Percentiles rank a stretch among this genome's conserved stretches.
Evolutionary conservation across 1,140 invertebrate species (phyloP).

Genomic region (Cyclina sinensis): DNA sequence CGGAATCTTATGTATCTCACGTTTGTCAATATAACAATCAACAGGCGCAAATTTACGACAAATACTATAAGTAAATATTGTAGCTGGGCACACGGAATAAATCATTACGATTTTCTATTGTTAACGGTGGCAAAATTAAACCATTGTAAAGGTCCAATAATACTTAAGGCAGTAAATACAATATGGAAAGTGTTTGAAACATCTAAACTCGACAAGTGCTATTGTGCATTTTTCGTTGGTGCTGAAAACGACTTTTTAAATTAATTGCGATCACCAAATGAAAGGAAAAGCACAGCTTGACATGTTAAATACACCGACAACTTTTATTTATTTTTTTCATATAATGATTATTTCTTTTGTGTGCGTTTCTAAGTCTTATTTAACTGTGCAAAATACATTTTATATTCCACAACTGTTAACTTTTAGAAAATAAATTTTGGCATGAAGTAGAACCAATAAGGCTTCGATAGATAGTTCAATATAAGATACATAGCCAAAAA

Average conservation of each 20-base stretch:
- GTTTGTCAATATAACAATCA: background rate
- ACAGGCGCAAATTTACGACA: background rate
- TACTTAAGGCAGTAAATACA: background rate
- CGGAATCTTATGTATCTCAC: background rate
- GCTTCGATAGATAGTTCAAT: too few species aligned
- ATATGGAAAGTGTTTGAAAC: background rate
- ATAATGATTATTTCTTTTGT: too few species aligned
- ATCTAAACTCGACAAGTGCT: background rate
- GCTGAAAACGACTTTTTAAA: background rate
- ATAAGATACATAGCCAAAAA: too few species aligned
- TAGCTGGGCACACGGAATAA: slow-evolving; percentile 17
- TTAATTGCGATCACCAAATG: background rate
- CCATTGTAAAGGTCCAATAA: background rate
- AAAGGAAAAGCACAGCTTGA: background rate
- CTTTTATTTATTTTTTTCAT: too few species aligned
- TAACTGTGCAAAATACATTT: too few species aligned
- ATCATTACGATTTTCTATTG: slow-evolving; percentile 8
- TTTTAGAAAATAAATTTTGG: too few species aligned
- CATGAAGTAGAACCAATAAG: too few species aligned
- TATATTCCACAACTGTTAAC: too few species aligned
- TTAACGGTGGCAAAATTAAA: slow-evolving; percentile 1
- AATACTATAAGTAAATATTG: background rate
- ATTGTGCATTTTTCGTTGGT: background rate
- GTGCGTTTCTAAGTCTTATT: too few species aligned
- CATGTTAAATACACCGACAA: too few species aligned